phyloP scores from a whole-genome alignment of 2,888 invertebrate species.

The Folsomia candida region DNA sequence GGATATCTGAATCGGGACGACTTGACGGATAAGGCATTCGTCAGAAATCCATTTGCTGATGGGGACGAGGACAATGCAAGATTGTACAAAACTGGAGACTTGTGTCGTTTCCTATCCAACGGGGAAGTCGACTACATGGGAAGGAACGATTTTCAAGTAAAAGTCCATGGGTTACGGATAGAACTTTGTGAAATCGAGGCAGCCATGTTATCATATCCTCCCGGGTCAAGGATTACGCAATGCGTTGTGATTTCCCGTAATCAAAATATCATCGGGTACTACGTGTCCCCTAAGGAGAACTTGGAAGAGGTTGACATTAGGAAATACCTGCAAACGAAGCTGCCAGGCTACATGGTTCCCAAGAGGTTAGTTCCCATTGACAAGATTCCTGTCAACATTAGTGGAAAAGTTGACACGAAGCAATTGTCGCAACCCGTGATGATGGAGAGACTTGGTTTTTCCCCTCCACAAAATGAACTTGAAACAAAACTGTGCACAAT shows the following conservation, averaged over 20 bases:
- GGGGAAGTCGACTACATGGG: slow-evolving; percentile 25
- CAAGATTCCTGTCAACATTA: slow-evolving; percentile 13
- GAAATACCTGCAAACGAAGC: slow-evolving; percentile 1
- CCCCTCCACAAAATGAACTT: neutral
- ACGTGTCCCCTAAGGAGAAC: neutral
- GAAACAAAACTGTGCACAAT: slow-evolving; percentile 8
- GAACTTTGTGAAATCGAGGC: no score
- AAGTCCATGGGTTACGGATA: slow-evolving; percentile 80
- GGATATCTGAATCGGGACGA: slow-evolving; percentile 13
- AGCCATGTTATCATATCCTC: no score
- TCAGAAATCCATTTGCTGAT: slow-evolving; percentile 17
- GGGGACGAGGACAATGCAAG: neutral
- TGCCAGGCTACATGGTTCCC: slow-evolving; percentile 28
- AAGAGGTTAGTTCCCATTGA: slow-evolving; percentile 3
- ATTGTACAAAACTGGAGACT: slow-evolving; percentile 26
- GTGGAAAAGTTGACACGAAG: slow-evolving; percentile 22
- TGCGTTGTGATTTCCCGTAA: slow-evolving; percentile 64
- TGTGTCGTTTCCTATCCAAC: slow-evolving; percentile 4
- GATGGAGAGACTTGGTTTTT: neutral
- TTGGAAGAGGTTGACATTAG: neutral
- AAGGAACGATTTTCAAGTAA: no score
- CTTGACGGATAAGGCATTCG: slow-evolving; percentile 14
- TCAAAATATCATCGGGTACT: slow-evolving; percentile 18
- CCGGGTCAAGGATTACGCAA: no score
- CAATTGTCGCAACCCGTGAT: neutral